Evolutionary conservation across 2,888 invertebrate genomes (phyloP), one percentile per base, ranked within the genome.

Genomic region (Caenorhabditis sinica): DNA sequence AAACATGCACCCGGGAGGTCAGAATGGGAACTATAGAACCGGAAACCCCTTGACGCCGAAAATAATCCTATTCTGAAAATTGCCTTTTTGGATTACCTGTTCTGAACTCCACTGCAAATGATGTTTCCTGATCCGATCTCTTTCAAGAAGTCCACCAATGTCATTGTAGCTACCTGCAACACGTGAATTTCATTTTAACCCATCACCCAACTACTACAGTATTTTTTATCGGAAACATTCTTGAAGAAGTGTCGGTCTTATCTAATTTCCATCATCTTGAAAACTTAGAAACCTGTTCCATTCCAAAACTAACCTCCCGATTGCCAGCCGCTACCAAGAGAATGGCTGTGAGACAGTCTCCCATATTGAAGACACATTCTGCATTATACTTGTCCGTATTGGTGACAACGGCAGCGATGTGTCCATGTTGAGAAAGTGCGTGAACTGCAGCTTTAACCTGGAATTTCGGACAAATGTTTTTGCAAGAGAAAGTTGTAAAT

Each of bases 401-500:
- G 17, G 77, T 82, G 40, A 90, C 86, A 28, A 90, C 82, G 4
- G 90, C 90, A 23, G 88, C 86, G 33, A 85, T 82, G 30, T 90
- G 88, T 28, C 89, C 90, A 15, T 89, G 85, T 72, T 90, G 87
- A 75, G 85, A 84, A 15, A 90, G 77, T 23, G 89, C 88, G 40
- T 89, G 88, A 30, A 90, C 86, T 1, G 90, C 90, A 45, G 90
- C 88, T 75, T 89, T 89, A 61, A 90, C 88, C 90, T 90, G 40
- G 30, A 56, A 69, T 15, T 30, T 1, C 1, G 28, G 6, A 61
- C 45, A 51, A 28, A 4, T 74, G 25, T n/a, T 73, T 25, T 11
- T 15, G 68, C 25, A 25, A n/a, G 36, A 30, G 23, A 11, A 20
- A 25, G 17, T 71, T 56, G 65, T 20, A 73, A 73, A 43, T 17